phyloP scores from a whole-genome alignment of 2,888 invertebrate species.

The Trissolcus brochymenae region DNA sequence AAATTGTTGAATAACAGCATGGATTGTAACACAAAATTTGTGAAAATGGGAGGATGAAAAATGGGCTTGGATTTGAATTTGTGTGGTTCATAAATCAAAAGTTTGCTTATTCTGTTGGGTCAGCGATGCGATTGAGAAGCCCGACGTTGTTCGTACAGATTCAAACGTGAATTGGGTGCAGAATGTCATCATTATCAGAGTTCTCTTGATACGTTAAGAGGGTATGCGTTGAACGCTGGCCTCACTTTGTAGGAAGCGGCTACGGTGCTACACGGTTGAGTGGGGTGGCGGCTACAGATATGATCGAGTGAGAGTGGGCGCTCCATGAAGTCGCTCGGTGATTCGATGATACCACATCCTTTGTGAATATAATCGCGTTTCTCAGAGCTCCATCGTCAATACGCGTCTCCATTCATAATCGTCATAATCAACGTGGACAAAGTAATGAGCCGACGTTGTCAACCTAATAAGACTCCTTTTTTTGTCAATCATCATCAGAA shows the following conservation, averaged over 20 bases:
- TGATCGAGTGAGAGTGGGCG: slow-evolving; percentile 6
- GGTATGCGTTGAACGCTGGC: slow-evolving; percentile 31
- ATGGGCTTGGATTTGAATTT: too few species aligned
- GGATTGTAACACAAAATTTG: too few species aligned
- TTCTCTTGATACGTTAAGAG: slow-evolving; percentile 35
- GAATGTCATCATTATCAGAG: slow-evolving; percentile 52
- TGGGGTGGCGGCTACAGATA: slow-evolving; percentile 1
- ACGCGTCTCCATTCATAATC: too few species aligned
- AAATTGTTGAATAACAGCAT: too few species aligned
- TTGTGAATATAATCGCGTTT: slow-evolving; percentile 23
- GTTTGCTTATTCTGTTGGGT: slow-evolving; percentile 14
- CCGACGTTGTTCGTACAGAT: slow-evolving; percentile 29
- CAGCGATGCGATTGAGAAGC: slow-evolving; percentile 24
- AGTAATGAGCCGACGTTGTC: too few species aligned
- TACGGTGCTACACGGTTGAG: slow-evolving; percentile 31
- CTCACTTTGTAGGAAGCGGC: slow-evolving; percentile 30
- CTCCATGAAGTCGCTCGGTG: slow-evolving; percentile 26
- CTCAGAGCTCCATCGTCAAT: neutral
- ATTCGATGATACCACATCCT: slow-evolving; percentile 40
- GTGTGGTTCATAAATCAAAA: too few species aligned
- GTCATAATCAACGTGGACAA: too few species aligned
- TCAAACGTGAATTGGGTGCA: slow-evolving; percentile 51
- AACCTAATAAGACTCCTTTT: too few species aligned
- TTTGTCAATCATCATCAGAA: too few species aligned
- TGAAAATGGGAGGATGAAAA: too few species aligned